Evolutionary conservation across 37 sponge, comb jelly and placozoan species (phyloP).

Genomic region (Halichondria panicea): DNA sequence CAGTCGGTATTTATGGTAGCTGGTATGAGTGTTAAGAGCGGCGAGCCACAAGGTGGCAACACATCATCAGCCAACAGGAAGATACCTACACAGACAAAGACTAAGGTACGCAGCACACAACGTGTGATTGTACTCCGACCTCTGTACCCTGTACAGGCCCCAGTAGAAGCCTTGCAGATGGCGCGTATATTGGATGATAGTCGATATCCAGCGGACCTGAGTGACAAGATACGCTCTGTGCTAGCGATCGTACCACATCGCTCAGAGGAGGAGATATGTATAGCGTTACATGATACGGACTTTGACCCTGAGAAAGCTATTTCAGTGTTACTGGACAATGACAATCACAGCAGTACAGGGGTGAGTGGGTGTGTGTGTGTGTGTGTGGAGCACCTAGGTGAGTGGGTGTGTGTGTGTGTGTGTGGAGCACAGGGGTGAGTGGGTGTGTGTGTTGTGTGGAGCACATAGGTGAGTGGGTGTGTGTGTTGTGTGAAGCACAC

Average conservation of each 20-base stretch:
- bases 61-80: neutral
- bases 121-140: neutral
- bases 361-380: conserved; percentile 42
- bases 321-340: conserved; percentile 54
- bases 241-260: conserved; percentile 23
- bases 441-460: conserved; percentile 18
- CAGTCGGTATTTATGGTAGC: neutral
- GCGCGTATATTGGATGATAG: conserved; percentile 51
- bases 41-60: conserved; percentile 33
- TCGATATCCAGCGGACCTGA: conserved; percentile 15
- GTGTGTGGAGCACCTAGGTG: conserved; percentile 20
- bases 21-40: conserved; percentile 27
- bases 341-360: neutral
- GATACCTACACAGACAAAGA: neutral
- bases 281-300: conserved; percentile 68
- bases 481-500: too few relatives aligned
- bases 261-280: conserved; percentile 39
- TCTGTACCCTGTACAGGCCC: conserved; percentile 15
- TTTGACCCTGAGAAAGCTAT: conserved; percentile 52
- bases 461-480: too few relatives aligned
- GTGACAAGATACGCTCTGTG: conserved; percentile 25
- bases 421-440: conserved; percentile 16
- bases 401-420: conserved; percentile 34
- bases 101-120: neutral
- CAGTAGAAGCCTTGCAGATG: conserved; percentile 63